A percentile compares a stretch with the other conserved stretches of the same genome.
Evolutionary conservation across 2,888 invertebrate species (phyloP).

Genomic region (Rotaria sp.): DNA sequence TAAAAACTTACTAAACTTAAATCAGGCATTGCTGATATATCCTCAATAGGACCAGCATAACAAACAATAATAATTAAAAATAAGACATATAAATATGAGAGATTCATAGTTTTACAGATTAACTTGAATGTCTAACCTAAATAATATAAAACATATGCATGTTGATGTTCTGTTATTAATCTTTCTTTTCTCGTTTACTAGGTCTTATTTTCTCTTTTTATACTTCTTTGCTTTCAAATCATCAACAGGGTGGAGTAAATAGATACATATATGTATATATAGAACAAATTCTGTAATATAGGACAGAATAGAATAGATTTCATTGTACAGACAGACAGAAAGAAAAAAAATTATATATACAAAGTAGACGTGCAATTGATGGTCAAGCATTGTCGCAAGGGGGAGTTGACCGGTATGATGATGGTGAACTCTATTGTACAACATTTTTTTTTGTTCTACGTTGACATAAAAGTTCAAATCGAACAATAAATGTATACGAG

Average conservation of each 20-base stretch:
- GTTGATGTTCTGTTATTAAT: background rate
- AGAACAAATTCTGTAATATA: background rate
- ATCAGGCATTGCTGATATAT: background rate
- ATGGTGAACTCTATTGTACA: background rate
- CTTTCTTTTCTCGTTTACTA: background rate
- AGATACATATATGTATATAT: background rate
- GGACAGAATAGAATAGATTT: background rate
- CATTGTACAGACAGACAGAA: background rate
- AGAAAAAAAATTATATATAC: background rate
- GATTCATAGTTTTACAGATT: background rate
- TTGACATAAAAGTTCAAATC: background rate
- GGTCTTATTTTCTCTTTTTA: background rate
- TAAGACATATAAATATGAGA: background rate
- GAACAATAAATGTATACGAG: background rate
- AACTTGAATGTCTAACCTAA: background rate
- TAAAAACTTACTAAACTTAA: background rate
- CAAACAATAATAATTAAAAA: background rate
- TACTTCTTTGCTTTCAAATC: background rate
- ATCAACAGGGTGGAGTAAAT: background rate
- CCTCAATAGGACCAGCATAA: slow-evolving; percentile 14
- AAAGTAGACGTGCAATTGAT: background rate
- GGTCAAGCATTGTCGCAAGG: background rate
- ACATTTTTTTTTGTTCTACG: background rate
- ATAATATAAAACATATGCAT: background rate
- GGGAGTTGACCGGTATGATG: background rate